Conservation (phyloP, 2,888 invertebrate species). For the Drosophila koepferae region DNA sequence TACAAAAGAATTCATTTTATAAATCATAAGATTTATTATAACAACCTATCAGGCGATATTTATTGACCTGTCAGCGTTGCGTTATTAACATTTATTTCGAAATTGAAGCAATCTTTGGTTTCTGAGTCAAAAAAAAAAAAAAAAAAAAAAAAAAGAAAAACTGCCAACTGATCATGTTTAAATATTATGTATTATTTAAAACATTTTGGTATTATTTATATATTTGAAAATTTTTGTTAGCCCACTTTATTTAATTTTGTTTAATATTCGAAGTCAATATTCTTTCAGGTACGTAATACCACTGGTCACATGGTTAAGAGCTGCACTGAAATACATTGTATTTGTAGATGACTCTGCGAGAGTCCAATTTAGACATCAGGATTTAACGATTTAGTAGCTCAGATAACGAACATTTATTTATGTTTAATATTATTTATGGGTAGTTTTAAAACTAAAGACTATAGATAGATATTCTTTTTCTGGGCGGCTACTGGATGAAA, state of each 20-base stretch:
- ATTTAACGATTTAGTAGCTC: no score
- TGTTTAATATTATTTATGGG: no score
- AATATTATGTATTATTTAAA: neutral
- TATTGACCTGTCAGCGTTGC: neutral
- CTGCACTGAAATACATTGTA: no score
- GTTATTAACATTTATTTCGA: neutral
- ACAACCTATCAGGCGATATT: neutral
- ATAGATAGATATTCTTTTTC: no score
- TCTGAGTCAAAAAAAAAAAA: neutral
- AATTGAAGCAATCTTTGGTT: neutral
- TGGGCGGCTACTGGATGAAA: no score
- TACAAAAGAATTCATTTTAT: constrained; percentile 39
- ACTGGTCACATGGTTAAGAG: neutral
- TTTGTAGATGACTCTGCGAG: no score
- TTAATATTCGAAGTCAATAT: neutral
- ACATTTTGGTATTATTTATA: neutral
- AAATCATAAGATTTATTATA: neutral
- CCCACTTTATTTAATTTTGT: neutral
- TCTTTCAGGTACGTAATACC: constrained; percentile 2
- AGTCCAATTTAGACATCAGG: no score
- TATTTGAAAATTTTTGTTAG: neutral
- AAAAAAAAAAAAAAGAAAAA: neutral
- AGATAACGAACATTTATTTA: no score
- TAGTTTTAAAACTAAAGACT: no score
- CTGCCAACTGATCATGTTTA: neutral